Evolutionary conservation across 2,113 vertebrate genomes (phyloP), one percentile per base, ranked within the genome.

Genomic region (Stictonetta naevosa): DNA sequence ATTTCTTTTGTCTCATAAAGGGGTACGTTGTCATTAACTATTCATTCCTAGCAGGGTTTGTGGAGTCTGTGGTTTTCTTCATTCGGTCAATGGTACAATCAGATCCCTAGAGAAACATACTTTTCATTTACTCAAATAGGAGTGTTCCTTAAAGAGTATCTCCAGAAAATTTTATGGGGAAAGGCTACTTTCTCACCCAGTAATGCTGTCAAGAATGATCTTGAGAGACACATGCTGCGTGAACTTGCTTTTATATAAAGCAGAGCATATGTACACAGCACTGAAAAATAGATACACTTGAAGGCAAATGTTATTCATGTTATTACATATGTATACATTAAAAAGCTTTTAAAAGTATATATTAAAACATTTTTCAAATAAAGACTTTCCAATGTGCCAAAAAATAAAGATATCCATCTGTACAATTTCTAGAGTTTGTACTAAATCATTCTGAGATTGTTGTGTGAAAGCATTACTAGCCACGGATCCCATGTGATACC

Each of bases 131-230:
- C 83, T 90, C 31, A 91, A 86, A 88, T 59, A 94, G 13, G 26
- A 87, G 6, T 44, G 29, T 29, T 97, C 52, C 42, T 92, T 94
- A 73, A 73, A 94, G 58, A 96, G 48, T 83, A 79, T 42, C 52
- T 94, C 55, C 34, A n/a, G 40, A 95, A 34, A 58, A 34, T 92
- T 80, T 16, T 90, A 91, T 53, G 34, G 53, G 33, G 78, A 97
- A 97, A 95, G 56, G 66, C 67, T 97, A 69, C n/a, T 93, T 92
- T 97, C 83, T 94, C 63, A 88, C 73, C 67, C 86, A 96, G 40
- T 97, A 96, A 83, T 94, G 58, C 64, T 63, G 12, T 75, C 74
- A 98, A 71, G 89, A 97, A 81, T 66, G 29, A 46, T 81, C 75
- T 96, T 91, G 40, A 58, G 66, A 94, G 33, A 72, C 36, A 18